Evolutionary conservation across 2,797 vertebrate species (phyloP).

Genomic region (Myripristis jacobus): DNA sequence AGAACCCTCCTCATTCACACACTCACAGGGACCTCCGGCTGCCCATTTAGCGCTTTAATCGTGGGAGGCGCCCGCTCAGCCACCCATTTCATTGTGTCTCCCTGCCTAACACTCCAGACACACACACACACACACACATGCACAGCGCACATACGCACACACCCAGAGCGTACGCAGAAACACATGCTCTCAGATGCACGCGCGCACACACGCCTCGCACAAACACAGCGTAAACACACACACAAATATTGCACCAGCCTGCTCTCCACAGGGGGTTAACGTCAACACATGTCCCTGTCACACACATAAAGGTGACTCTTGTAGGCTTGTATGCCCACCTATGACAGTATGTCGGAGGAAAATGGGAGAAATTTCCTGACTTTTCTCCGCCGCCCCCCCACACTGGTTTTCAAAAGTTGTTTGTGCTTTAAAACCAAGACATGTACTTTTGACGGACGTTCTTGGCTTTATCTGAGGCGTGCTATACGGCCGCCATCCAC

Average conservation of each 20-base stretch:
- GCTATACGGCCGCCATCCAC: conserved; percentile 58
- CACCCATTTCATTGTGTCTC: conserved; percentile 84
- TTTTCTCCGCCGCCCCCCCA: no score
- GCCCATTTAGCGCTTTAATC: conserved; percentile 83
- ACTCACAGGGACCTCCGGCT: conserved; percentile 72
- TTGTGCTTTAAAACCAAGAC: conserved; percentile 12
- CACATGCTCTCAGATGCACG: conserved; percentile 30
- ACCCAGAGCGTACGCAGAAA: conserved; percentile 16
- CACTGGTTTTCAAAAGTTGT: not conserved
- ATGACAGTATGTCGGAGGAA: not conserved
- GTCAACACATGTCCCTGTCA: conserved; percentile 74
- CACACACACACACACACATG: not conserved
- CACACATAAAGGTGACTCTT: conserved; percentile 62
- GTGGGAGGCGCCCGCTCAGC: conserved; percentile 76
- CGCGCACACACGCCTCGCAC: conserved; percentile 54
- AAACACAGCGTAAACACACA: no score
- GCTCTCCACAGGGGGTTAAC: conserved; percentile 72
- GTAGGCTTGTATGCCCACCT: conserved; percentile 4
- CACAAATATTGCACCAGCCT: conserved; percentile 38
- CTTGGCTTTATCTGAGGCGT: conserved; percentile 38
- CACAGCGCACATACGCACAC: conserved; percentile 15
- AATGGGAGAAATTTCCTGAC: not conserved
- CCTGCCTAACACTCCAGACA: conserved; percentile 10
- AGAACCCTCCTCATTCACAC: conserved; percentile 81
- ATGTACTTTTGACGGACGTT: conserved; percentile 68